phyloP scores from a whole-genome alignment of 2,888 invertebrate genomes.

The Ypsolopha sequella region DNA sequence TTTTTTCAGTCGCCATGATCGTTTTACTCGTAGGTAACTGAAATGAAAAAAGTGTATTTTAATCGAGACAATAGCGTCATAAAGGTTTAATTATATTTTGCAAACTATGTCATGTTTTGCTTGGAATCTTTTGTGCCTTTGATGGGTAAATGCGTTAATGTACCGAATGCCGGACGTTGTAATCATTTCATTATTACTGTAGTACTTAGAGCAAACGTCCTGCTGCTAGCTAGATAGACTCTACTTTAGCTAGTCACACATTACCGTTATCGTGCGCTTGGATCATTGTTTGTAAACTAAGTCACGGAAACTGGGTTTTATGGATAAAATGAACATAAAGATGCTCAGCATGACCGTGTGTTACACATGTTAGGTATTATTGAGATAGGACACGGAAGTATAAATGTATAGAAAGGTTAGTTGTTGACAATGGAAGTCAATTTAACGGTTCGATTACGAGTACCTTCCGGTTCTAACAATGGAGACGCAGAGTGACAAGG shows the following conservation, averaged over 20 bases:
- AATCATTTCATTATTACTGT: constrained; percentile 57
- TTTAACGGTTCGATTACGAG: constrained; percentile 33
- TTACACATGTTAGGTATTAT: constrained; percentile 6
- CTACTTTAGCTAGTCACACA: constrained; percentile 41
- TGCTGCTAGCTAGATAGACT: constrained; percentile 33
- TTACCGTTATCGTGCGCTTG: constrained; percentile 29
- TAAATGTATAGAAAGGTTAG: background rate
- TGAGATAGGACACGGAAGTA: constrained; percentile 18
- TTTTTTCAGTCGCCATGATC: constrained; percentile 39
- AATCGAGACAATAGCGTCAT: no score
- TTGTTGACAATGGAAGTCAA: constrained; percentile 25
- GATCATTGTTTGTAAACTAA: constrained; percentile 22
- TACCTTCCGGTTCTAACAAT: background rate
- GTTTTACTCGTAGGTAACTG: constrained; percentile 5
- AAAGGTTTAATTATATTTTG: no score
- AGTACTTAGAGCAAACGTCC: constrained; percentile 51
- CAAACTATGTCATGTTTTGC: background rate
- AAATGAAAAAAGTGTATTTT: background rate
- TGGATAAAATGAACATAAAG: background rate
- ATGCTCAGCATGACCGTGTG: constrained; percentile 5
- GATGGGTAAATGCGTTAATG: constrained; percentile 47
- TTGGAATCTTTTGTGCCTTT: constrained; percentile 20
- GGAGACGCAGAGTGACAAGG: no score
- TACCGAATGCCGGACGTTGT: constrained; percentile 45
- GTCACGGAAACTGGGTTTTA: background rate